Conservation (phyloP, 2,113 vertebrate genomes). For the Ginglymostoma cirratum region DNA sequence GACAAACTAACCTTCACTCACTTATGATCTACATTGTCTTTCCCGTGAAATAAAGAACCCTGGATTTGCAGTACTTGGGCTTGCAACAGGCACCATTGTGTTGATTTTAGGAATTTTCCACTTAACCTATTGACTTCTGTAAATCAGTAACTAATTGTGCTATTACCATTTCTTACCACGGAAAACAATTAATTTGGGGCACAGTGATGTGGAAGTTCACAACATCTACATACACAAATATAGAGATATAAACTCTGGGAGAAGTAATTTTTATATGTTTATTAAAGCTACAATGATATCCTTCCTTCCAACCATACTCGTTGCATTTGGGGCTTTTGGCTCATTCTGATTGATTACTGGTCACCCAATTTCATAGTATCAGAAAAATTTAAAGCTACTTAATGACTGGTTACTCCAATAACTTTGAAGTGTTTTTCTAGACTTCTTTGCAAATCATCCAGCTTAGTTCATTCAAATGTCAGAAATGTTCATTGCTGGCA, state of each 20-base stretch:
- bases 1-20: not conserved
- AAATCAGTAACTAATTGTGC: constrained; percentile 5
- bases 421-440: not conserved
- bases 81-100: not conserved
- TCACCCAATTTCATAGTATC: not conserved
- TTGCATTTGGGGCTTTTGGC: not conserved
- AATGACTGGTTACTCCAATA: not conserved
- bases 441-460: not conserved
- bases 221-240: not conserved
- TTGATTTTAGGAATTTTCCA: constrained; percentile 10
- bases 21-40: not conserved
- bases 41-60: not conserved
- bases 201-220: not conserved
- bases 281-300: not conserved
- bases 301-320: not conserved
- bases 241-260: not conserved
- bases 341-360: not conserved
- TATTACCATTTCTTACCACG: not conserved
- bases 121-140: not conserved
- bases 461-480: not conserved
- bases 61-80: not conserved
- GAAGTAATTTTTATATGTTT: not conserved
- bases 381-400: not conserved
- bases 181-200: not conserved
- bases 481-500: not conserved